A percentile compares a stretch with the other conserved stretches of the same genome.
phyloP scores from a whole-genome alignment of 2,797 vertebrate species.

The Macropodus opercularis region DNA sequence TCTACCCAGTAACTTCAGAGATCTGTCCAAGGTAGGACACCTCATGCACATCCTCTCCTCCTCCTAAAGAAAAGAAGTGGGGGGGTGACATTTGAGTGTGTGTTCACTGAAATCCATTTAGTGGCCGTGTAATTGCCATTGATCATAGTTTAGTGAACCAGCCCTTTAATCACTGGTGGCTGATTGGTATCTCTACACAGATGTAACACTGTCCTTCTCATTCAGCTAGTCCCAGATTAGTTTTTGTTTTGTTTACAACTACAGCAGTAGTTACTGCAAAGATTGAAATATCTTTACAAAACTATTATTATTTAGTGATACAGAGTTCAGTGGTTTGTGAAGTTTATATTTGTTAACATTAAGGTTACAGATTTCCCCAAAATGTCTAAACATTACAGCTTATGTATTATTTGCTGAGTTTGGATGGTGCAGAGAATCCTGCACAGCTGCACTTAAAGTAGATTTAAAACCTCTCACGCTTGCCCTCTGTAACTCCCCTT shows the following conservation, averaged over 20 bases:
- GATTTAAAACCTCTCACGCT: slow-evolving; percentile 19
- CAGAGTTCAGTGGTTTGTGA: not conserved
- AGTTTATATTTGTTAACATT: not conserved
- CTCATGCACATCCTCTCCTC: not conserved
- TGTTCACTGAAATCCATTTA: slow-evolving; percentile 41
- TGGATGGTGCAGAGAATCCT: not conserved
- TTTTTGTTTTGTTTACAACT: not conserved
- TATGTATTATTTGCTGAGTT: slow-evolving; percentile 17
- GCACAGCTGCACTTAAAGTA: slow-evolving; percentile 11
- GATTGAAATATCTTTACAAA: not conserved
- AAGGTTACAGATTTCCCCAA: slow-evolving; percentile 2
- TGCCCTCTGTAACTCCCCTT: slow-evolving; percentile 10
- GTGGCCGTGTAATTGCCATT: slow-evolving; percentile 65
- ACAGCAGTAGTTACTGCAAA: not conserved
- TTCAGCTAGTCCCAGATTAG: not conserved
- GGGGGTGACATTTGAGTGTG: not conserved
- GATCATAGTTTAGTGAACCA: slow-evolving; percentile 66
- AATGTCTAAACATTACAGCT: too few relatives aligned
- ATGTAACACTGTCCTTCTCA: not conserved
- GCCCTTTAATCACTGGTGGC: slow-evolving; percentile 54
- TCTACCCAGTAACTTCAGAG: slow-evolving; percentile 98
- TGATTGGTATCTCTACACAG: slow-evolving; percentile 49
- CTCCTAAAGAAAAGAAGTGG: not conserved
- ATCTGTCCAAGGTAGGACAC: slow-evolving; percentile 94
- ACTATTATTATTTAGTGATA: not conserved